These are phyloP conservation scores for Oriolus oriolus DNA, from an alignment of 2,113 vertebrate genomes.

Conservation along the genomic window DNA sequence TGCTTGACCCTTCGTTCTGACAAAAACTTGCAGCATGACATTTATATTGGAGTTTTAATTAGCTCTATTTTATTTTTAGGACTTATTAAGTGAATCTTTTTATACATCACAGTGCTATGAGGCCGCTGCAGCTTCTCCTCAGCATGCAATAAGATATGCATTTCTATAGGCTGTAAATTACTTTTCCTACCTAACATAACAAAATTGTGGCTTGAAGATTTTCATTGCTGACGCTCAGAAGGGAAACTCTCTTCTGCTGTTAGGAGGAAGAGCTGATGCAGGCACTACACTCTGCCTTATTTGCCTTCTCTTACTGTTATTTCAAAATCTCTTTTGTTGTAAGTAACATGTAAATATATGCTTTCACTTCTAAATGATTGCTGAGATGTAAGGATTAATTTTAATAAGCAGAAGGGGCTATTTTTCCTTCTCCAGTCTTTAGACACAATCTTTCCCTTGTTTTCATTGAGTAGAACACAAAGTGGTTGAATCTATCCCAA, in stretches of 20 bases:
- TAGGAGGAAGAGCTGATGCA: neutral
- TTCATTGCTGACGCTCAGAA: neutral
- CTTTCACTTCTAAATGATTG: neutral
- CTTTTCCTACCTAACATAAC: neutral
- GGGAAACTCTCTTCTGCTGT: neutral
- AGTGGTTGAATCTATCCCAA: neutral
- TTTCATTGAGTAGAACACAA: neutral
- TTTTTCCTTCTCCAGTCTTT: neutral
- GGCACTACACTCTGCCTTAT: neutral
- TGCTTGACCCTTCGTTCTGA: neutral
- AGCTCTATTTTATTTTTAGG: constrained; percentile 16
- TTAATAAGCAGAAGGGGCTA: neutral
- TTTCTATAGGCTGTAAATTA: neutral
- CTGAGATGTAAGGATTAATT: neutral
- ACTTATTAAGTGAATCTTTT: neutral
- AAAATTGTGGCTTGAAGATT: neutral
- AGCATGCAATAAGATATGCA: neutral
- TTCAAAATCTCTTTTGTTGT: neutral
- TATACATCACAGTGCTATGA: neutral
- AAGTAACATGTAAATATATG: neutral
- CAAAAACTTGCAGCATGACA: neutral
- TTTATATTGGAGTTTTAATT: constrained; percentile 8
- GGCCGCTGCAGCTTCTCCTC: neutral
- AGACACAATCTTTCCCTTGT: neutral
- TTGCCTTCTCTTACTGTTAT: neutral